Base-by-base conservation (phyloP, 2,797 vertebrate genomes). In the Hapalemur alaotrensis region DNA sequence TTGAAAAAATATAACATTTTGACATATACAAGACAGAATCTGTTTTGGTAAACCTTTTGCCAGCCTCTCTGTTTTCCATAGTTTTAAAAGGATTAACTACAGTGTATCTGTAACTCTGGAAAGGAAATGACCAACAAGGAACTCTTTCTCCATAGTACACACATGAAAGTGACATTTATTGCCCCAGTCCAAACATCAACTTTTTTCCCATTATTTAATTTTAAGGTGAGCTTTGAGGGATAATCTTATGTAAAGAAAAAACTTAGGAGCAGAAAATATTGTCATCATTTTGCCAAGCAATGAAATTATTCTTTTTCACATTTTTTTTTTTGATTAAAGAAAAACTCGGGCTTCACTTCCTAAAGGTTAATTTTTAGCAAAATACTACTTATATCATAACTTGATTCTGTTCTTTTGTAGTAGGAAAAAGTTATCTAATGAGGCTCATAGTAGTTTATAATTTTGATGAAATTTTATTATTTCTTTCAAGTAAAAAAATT, bases 191-290 rank as follows among this genome's bases (percentile, higher is more conserved):
- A 92, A 96, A 93, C 32, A 75, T 5, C 0, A 7, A n/a, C 38
- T 93, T n/a, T 80, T 79, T 81, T 75, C 18, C 30, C 23, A 87
- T 86, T 89, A 79, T 85, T 93, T 90, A 94, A 72, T 96, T 85
- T 85, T 57, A 94, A 94, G 35, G 92, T 23, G 57, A 72, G 15
- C 2, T 67, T 57, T 84, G 10, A 93, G 32, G 30, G 43, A 67
- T 91, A 79, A 83, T 89, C 9, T 83, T 73, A 69, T 23, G 46
- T 67, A 46, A 93, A 93, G 48, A 94, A 86, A 95, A 95, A 94
- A 48, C 12, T 85, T 79, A 38, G 52, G 8, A 28, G 54, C 43
- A 78, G 78, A 79, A 86, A 92, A 78, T 7, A 90, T 48, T 89
- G 67, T 94, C 79, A 76, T 86, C 18, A 83, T 75, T 93, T 38